phyloP scores from a whole-genome alignment of 2,113 vertebrate species.

The Nesoenas mayeri region DNA sequence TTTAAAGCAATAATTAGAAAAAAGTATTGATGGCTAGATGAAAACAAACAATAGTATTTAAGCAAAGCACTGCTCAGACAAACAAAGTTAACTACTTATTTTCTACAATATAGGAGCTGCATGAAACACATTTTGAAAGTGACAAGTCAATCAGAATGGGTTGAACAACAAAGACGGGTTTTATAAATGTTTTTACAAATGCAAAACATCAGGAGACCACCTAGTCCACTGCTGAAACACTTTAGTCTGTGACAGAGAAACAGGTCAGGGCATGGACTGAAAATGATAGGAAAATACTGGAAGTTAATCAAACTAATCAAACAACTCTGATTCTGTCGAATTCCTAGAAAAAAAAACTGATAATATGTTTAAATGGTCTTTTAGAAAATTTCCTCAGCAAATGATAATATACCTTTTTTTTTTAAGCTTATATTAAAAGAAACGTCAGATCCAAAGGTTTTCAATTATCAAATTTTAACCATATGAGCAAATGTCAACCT shows the following conservation, averaged over 20 bases:
- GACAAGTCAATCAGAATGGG: not conserved
- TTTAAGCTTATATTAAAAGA: not conserved
- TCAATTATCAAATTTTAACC: not conserved
- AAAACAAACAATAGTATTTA: constrained; percentile 53
- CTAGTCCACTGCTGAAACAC: not conserved
- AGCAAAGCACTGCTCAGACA: constrained; percentile 53
- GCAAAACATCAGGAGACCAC: not conserved
- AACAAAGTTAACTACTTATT: constrained; percentile 26
- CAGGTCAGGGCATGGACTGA: not conserved
- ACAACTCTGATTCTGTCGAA: not conserved
- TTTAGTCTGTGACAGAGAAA: not conserved
- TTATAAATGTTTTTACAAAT: not conserved
- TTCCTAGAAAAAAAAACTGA: not conserved
- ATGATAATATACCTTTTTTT: not conserved
- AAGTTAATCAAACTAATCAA: not conserved
- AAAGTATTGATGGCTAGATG: not conserved
- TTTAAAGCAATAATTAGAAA: constrained; percentile 44
- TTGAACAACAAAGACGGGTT: not conserved
- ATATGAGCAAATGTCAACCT: not conserved
- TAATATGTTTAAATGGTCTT: not conserved
- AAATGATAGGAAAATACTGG: not conserved
- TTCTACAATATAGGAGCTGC: not conserved
- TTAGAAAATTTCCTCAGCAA: not conserved
- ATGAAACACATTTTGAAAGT: constrained; percentile 40
- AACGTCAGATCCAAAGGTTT: not conserved